Evolutionary conservation across 1,140 invertebrate genomes (phyloP), one percentile per base, ranked within the genome.

Genomic region (Drosophila sucinea): DNA sequence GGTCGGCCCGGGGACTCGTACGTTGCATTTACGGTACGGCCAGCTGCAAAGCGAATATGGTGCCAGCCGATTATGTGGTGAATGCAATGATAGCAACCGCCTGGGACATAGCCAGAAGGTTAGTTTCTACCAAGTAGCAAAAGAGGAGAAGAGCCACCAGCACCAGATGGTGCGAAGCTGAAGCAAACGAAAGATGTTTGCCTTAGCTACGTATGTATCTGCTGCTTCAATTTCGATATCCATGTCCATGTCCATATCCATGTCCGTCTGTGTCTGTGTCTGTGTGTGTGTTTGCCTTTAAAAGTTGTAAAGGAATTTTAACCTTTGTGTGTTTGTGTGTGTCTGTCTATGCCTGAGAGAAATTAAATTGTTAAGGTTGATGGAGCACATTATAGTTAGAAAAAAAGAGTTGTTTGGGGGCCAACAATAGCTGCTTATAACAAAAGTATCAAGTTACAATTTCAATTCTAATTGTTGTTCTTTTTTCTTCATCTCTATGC

Each of bases 31-130:
- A 94, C 62, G 95, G 94, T 65, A 92, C 95, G 85, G 78, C 84
- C 7, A 91, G 93, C 51, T 92, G 92, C 25, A 93, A 92, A 54
- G 94, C 96, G 11, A 96, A 97, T 89, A 92, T 97, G 27, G 94
- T 97, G 27, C 96, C 97, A 4, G 96, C 96, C 8, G 96, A 97
- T 93, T 94, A 95, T 67, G 94, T 95, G 27, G 94, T 96, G 6
- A 97, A 96, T 92, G 94, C 95, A 60, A 93, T 97, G 81, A 95
- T 97, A 68, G 95, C 95, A 10, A 94, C 94, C 73, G 96, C 95
- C 38, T 96, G 95, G 94, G 94, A 96, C 72, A 94, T 95, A 6
- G 93, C 93, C 27, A 81, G 83, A 77, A 90, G 90, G 91, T 92
- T 73, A 74, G 56, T 51, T 27, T 27, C 44, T 23, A n/a, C 7